Evolutionary conservation across 2,888 invertebrate genomes (phyloP), one percentile per base, ranked within the genome.

Genomic region (Spisula subtruncata): DNA sequence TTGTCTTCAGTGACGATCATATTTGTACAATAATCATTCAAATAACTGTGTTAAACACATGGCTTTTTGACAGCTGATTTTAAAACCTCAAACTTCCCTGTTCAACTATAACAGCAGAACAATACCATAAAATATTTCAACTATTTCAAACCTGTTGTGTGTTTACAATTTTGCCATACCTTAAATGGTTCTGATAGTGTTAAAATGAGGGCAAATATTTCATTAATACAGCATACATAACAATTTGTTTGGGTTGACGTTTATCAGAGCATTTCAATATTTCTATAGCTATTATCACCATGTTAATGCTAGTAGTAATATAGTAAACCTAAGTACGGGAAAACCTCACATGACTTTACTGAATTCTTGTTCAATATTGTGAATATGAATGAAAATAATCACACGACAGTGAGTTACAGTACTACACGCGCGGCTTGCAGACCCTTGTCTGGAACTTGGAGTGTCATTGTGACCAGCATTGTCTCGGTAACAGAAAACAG

Each of bases 241-340:
- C 60, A 71, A 20, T 85, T 46, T 86, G 81, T 86, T 86, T 86
- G 86, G 86, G 81, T 81, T 71, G 0, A 46, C 35, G 60, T 48
- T 81, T 46, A 86, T 60, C 60, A 81, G 81, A 81, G 81, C 86
- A 81, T 51, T 51, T 51, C 51, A 51, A 51, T 51, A 51, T 16
- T 51, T 51, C 51, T 51, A 51, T 51, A 51, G 51, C 51, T 51
- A 51, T 51, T 51, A 51, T 51, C 12, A 51, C 51, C 51, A 51
- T 16, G 51, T 12, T 51, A 71, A 71, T 32, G 6, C 29, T 10
- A n/a, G 32, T 25, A n/a, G n/a, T n/a, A n/a, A n/a, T 60, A 60
- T 20, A 25, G 60, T 25, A 60, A 60, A n/a, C n/a, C n/a, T n/a
- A n/a, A 60, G 25, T 2, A 20, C 25, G n/a, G 71, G 66, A 18